phyloP scores from a whole-genome alignment of 2,113 vertebrate genomes.

The Passer montanus region DNA sequence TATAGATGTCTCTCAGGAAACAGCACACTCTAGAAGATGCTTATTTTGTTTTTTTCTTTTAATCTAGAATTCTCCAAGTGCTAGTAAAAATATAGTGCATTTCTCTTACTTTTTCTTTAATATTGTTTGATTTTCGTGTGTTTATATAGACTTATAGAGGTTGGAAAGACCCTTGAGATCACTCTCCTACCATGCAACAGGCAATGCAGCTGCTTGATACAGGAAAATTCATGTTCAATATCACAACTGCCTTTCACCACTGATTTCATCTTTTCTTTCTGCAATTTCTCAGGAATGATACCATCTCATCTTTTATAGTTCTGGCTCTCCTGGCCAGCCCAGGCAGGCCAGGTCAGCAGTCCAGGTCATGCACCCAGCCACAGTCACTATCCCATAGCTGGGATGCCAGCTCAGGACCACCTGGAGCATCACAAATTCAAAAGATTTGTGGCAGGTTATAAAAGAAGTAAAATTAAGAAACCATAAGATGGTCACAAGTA shows the following conservation, averaged over 20 bases:
- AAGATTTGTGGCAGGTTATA: background rate
- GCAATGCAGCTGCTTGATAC: slow-evolving; percentile 10
- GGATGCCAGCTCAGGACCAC: background rate
- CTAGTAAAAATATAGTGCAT: background rate
- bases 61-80: background rate
- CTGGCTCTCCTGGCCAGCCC: background rate
- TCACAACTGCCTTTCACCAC: background rate
- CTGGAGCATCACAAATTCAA: background rate
- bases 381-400: background rate
- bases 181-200: background rate
- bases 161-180: background rate
- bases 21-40: background rate
- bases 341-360: background rate
- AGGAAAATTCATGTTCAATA: slow-evolving; percentile 22
- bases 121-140: background rate
- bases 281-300: background rate
- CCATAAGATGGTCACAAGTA: background rate
- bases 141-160: background rate
- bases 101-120: background rate
- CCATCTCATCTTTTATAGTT: background rate
- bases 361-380: background rate
- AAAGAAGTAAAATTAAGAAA: background rate
- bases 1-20: background rate
- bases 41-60: background rate
- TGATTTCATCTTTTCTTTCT: background rate